Conservation (phyloP, 35 echinoderm and acorn worm species). For the Holothuria glaberrima region DNA sequence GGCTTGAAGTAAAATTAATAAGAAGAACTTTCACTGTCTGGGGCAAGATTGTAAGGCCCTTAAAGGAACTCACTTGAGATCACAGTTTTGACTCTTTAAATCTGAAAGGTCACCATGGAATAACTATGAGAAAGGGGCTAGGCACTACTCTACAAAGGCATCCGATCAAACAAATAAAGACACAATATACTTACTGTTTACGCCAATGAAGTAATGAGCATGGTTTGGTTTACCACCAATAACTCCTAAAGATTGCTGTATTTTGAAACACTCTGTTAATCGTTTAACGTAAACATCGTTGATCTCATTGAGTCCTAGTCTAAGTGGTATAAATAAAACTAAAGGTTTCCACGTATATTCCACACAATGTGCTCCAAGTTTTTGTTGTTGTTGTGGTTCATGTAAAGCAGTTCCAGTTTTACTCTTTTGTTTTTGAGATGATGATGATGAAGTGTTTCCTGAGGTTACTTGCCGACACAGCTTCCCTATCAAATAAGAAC, state of each 20-base stretch:
- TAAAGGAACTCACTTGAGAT: too few species aligned
- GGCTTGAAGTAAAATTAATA: too few species aligned
- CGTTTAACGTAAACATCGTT: slow-evolving; percentile 85
- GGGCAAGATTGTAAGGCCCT: too few species aligned
- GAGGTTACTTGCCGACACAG: background rate
- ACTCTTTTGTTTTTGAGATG: background rate
- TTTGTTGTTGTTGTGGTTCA: background rate
- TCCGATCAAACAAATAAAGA: too few species aligned
- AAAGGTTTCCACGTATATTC: slow-evolving; percentile 74
- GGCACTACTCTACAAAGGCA: too few species aligned
- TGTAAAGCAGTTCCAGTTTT: too few species aligned
- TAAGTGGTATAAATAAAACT: slow-evolving; percentile 85
- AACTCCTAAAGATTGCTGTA: slow-evolving; percentile 86
- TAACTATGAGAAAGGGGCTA: too few species aligned
- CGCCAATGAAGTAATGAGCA: slow-evolving; percentile 99
- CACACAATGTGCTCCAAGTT: background rate
- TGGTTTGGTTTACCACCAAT: slow-evolving; percentile 99
- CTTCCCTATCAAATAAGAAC: background rate
- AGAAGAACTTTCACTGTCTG: too few species aligned
- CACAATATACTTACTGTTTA: slow-evolving; percentile 68
- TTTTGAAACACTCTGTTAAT: slow-evolving; percentile 86
- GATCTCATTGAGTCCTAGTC: slow-evolving; percentile 97
- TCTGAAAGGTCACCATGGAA: too few species aligned
- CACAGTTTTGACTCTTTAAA: too few species aligned
- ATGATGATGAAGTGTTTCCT: background rate